Base-by-base conservation (phyloP, 2,113 vertebrate species). In the Chamaea fasciata region DNA sequence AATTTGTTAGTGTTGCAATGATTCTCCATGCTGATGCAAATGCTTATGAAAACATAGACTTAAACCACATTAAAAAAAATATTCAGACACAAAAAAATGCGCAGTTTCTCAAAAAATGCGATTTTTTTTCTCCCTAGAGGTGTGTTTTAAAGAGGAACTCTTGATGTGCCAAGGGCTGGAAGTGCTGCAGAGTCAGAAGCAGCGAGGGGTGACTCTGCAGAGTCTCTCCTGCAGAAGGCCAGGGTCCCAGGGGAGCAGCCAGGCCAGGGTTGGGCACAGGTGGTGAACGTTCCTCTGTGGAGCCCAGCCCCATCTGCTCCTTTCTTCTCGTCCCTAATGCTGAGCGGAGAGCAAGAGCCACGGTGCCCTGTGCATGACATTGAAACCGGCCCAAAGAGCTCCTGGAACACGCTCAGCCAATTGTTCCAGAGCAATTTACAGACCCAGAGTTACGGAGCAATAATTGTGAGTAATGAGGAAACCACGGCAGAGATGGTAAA, bases 401-500 rank as follows among this genome's bases (percentile, higher is more conserved):
- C 11, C 90, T 60, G 23, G 37, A 95, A 60, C 44, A 21, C 3
- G 3, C 85, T 70, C 60, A 33, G 93, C 76, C 91, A 56, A 78
- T 81, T 81, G 83, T 37, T 46, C 47, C n/a, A n/a, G 79, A 50
- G 84, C 23, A 22, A 93, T 93, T 91, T 33, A 77, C 60, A 76
- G 89, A 52, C 6, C 26, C 5, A 44, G 88, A 96, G 95, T 56
- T 80, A 53, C 9, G 2, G 44, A 35, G 87, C 76, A 39, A 16
- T 91, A 91, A 92, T 93, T 89, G 86, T 88, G 95, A 96, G 22
- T 93, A 92, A 96, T 70, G 83, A 93, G 86, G 74, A 41, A 76
- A 75, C 67, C 83, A 37, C 0, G 2, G 27, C n/a, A 64, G 3
- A 85, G 85, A 71, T 2, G 47, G 87, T 68, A 92, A 91, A 90